Base-by-base conservation (phyloP, 2,888 invertebrate species). In the Nomada ferruginata region DNA sequence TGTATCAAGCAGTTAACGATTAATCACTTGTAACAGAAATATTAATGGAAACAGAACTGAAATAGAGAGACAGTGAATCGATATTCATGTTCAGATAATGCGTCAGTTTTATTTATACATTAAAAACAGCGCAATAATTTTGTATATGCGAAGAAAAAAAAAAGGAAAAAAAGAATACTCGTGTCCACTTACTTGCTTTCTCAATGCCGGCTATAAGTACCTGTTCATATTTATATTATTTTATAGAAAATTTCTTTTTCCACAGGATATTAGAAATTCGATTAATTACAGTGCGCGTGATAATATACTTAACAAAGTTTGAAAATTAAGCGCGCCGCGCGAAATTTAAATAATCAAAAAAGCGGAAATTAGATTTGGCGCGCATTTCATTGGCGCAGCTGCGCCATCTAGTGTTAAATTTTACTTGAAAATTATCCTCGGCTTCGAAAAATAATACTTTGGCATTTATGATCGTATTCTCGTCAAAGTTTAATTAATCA, bases 51-150 rank as follows among this genome's bases (percentile, higher is more conserved):
- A 61, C 44, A 57, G 64, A 81, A 79, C 68, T 69, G 61, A 84
- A 70, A 36, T 52, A 66, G 23, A 65, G 65, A 57, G 65, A 57
- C 47, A n/a, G 15, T 65, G 64, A 60, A 47, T 60, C 59, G 52
- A 64, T 68, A 36, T 83, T 71, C 80, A 57, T 68, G 44, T 79
- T 68, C 68, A 59, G 47, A 15, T 26, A 84, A 10, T 60, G 65
- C 50, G 26, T 65, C 71, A 47, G 29, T 73, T 69, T 84, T 76
- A 76, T 59, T 74, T 76, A 76, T 36, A 42, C 76, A 70, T 60
- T 65, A 65, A 75, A 70, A 70, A 60, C 50, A 15, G 71, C 71
- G 68, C 66, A 73, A 23, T 42, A 64, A 53, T 74, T 81, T 73
- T 73, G 47, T 64, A 69, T 64, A 69, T 44, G 55, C 5, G 47